A percentile compares a stretch with the other conserved stretches of the same genome.
These are phyloP conservation scores for Sebastes hubbsi DNA, from an alignment of 2,797 vertebrate genomes.

Conservation along the genomic window DNA sequence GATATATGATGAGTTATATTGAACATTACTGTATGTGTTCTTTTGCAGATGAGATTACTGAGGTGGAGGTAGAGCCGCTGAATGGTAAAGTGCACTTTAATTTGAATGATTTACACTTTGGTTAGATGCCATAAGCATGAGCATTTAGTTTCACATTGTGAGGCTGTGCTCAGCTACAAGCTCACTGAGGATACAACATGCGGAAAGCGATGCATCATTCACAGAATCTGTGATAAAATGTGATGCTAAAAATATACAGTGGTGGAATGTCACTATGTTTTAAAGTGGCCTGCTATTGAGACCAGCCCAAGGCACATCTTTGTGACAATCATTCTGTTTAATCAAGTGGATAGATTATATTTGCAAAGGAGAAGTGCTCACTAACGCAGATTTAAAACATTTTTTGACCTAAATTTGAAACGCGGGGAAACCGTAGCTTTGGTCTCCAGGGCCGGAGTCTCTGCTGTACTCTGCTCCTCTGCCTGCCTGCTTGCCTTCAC, in stretches of 20 bases:
- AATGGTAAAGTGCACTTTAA: constrained; percentile 73
- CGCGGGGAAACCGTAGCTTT: no score
- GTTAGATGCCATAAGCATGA: not conserved
- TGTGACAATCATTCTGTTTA: not conserved
- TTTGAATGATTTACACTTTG: not conserved
- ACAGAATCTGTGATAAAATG: not conserved
- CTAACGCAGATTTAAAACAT: not conserved
- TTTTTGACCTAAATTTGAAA: not conserved
- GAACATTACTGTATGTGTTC: constrained; percentile 15
- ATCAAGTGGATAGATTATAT: not conserved
- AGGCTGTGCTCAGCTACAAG: not conserved
- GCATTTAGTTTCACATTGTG: not conserved
- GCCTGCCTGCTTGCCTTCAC: no score
- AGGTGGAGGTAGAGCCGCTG: constrained; percentile 81
- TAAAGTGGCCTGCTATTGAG: not conserved
- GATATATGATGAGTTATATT: not conserved
- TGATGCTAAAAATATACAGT: not conserved
- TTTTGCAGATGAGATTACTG: constrained; percentile 68
- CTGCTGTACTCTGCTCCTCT: no score
- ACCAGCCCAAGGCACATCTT: not conserved
- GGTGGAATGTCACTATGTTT: not conserved
- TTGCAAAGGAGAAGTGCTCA: not conserved
- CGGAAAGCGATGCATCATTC: not conserved
- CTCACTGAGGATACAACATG: not conserved
- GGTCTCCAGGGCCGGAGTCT: no score